Base-by-base conservation (phyloP, 1,140 invertebrate genomes). In the Diprion similis region DNA sequence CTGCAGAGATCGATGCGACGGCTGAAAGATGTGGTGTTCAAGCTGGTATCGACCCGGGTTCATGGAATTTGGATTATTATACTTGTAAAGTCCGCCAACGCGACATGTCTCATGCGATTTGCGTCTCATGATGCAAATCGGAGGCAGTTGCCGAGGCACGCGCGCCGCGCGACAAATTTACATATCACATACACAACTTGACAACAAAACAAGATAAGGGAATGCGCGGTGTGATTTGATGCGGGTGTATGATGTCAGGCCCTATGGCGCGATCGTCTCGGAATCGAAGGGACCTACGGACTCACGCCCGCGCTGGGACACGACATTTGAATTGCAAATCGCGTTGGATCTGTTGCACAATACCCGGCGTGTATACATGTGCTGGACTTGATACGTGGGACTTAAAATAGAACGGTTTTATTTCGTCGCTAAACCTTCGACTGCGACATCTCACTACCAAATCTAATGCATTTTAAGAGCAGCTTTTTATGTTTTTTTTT, bases 111-210 rank as follows among this genome's bases (percentile, higher is more conserved):
- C 24, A 37, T 6, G 11, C n/a, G n/a, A n/a, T n/a, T n/a, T n/a
- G n/a, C n/a, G n/a, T n/a, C n/a, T n/a, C n/a, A n/a, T n/a, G 51
- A 59, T 59, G 51, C 51, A 59, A 59, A 59, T 59, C 51, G 11
- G 51, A 59, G 24, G n/a, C 9, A 59, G 51, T 59, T 59, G 51
- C 51, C 51, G 6, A 59, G 51, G 51, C 51, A 59, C 51, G 51
- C 51, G 51, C 51, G 51, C 51, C 51, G 51, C 51, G 51, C 51
- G 51, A 15, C n/a, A 59, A 37, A 59, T 59, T 17, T 59, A 59
- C 51, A 59, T 59, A 59, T 9, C 51, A 59, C 24, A 37, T 37
- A 37, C 24, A 37, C 11, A 59, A 59, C 11, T 17, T 8, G 51
- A 59, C 51, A 59, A 59, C 11, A 59, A 59, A 59, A 59, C 51